Evolutionary conservation across 2,888 invertebrate species (phyloP).

Genomic region (Stenolophus ochropezus): DNA sequence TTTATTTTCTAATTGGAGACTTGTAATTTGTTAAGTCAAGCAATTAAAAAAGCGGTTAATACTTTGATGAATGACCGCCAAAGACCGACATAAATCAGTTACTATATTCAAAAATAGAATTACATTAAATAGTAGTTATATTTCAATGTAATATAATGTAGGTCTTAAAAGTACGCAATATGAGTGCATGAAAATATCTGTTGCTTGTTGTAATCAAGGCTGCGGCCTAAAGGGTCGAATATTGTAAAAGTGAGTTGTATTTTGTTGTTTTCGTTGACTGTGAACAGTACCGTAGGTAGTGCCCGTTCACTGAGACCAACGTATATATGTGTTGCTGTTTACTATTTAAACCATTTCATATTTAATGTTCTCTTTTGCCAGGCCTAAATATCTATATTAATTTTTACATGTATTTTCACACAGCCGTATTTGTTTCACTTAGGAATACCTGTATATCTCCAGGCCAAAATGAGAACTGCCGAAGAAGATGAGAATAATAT

Average conservation of each 20-base stretch:
- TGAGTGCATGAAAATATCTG: no score
- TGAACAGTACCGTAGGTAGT: background rate
- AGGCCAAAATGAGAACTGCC: conserved; percentile 26
- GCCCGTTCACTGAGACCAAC: background rate
- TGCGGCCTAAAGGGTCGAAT: no score
- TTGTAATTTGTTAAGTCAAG: no score
- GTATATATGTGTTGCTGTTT: conserved; percentile 31
- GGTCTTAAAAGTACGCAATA: no score
- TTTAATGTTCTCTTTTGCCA: conserved; percentile 20
- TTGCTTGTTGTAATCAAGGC: no score
- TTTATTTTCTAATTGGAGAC: no score
- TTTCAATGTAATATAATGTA: no score
- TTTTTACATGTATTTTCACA: conserved; percentile 52
- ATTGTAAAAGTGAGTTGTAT: background rate
- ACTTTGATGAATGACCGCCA: no score
- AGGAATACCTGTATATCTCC: conserved; percentile 16
- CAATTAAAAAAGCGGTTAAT: no score
- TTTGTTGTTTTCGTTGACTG: background rate
- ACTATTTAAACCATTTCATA: conserved; percentile 13
- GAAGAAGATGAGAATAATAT: conserved; percentile 1
- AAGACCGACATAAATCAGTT: no score
- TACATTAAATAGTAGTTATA: no score
- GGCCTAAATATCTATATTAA: conserved; percentile 38
- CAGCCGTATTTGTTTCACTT: conserved; percentile 34
- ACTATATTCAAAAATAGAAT: no score